Evolutionary conservation across 2,888 invertebrate species (phyloP).

Genomic region (Hylaea fasciaria): DNA sequence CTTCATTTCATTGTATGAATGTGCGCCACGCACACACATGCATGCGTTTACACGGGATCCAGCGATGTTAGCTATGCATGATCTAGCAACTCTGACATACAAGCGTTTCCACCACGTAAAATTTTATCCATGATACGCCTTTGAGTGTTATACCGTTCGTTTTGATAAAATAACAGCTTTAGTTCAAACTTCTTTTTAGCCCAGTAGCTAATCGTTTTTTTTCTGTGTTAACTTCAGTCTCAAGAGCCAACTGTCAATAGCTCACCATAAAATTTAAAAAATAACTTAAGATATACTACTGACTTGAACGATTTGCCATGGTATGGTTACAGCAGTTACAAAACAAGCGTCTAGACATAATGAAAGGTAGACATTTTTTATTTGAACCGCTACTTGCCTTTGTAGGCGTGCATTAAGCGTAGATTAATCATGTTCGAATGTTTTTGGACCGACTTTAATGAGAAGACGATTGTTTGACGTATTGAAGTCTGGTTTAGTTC

Average conservation of each 20-base stretch:
- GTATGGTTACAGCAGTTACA: constrained; percentile 49
- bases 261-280: constrained; percentile 8
- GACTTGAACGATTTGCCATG: neutral
- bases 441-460: constrained; percentile 36
- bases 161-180: too few species aligned
- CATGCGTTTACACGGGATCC: neutral
- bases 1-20: neutral
- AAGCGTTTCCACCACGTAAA: too few species aligned
- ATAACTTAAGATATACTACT: constrained; percentile 9
- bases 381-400: constrained; percentile 55
- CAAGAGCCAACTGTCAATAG: too few species aligned
- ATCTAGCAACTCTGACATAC: neutral
- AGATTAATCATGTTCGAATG: constrained; percentile 62
- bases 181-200: too few species aligned
- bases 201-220: too few species aligned
- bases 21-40: constrained; percentile 14
- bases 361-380: constrained; percentile 71
- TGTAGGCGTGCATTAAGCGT: constrained; percentile 62
- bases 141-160: too few species aligned
- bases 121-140: too few species aligned
- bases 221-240: too few species aligned
- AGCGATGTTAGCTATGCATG: constrained; percentile 4
- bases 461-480: constrained; percentile 19
- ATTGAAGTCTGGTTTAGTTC: constrained; percentile 21
- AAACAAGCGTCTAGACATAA: constrained; percentile 68